A percentile compares a stretch with the other conserved stretches of the same genome.
Conservation (phyloP, 2,888 invertebrate genomes). For the Dromius quadrimaculatus region DNA sequence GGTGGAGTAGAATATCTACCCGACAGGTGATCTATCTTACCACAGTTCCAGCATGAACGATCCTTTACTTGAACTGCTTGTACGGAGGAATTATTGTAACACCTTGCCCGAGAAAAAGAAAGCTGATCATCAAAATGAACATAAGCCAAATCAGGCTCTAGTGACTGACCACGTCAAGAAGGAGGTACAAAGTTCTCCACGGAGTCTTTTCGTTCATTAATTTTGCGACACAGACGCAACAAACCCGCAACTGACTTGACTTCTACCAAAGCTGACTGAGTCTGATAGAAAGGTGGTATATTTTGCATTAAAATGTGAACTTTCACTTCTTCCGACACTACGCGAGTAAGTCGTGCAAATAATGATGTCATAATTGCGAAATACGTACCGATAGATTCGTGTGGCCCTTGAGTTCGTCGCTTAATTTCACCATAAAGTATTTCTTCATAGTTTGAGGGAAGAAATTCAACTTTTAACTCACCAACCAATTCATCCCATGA, state of each 20-base stretch:
- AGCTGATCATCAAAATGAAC: not conserved
- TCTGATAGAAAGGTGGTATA: not conserved
- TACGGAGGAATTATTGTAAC: not conserved
- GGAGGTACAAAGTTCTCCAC: not conserved
- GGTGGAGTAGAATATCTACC: not conserved
- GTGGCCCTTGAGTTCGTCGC: not conserved
- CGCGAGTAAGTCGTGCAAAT: not conserved
- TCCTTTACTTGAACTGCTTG: not conserved
- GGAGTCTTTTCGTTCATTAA: not conserved
- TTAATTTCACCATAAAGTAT: not conserved
- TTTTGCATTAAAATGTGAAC: not conserved
- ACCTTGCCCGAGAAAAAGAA: not conserved
- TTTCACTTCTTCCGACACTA: slow-evolving; percentile 32
- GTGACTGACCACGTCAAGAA: not conserved
- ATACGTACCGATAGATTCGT: slow-evolving; percentile 5
- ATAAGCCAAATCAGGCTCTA: not conserved
- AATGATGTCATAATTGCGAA: not conserved
- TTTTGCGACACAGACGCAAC: not conserved
- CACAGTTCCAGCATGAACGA: slow-evolving; percentile 28
- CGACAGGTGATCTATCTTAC: not conserved
- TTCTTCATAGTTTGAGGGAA: no score
- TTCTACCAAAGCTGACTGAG: not conserved
- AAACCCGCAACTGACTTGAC: not conserved
- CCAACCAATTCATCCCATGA: not conserved
- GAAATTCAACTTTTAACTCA: not conserved